These are phyloP conservation scores for Anguilla megastoma DNA, from an alignment of 2,797 vertebrate genomes.

Conservation along the genomic window DNA sequence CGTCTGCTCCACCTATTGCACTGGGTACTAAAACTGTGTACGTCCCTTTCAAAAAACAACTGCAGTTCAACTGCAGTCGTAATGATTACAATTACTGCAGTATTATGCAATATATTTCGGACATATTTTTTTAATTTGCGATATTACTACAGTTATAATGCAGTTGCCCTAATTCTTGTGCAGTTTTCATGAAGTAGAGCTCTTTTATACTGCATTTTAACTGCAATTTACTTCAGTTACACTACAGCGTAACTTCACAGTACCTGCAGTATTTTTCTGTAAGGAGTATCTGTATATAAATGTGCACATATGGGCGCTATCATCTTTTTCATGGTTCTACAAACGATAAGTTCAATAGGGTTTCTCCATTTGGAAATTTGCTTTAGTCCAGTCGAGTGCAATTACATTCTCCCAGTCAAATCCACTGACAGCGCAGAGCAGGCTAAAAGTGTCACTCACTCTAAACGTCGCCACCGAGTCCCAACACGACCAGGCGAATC, in stretches of 20 bases:
- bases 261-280: neutral
- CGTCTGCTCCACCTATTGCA: neutral
- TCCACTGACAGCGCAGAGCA: neutral
- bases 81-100: no score
- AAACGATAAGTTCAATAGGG: neutral
- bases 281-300: neutral
- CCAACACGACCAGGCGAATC: neutral
- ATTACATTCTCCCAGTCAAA: neutral
- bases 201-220: no score
- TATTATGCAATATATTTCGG: no score
- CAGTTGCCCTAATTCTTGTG: no score
- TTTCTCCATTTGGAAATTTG: constrained; percentile 46
- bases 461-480: neutral
- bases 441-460: neutral
- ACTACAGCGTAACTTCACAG: neutral
- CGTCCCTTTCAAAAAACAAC: neutral
- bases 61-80: no score
- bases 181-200: no score
- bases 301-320: neutral
- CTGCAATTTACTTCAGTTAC: no score
- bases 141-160: no score
- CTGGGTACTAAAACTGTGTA: neutral
- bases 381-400: constrained; percentile 43
- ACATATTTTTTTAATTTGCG: no score
- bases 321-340: neutral